These are phyloP conservation scores for Proterorhinus semilunaris DNA, from an alignment of 2,113 vertebrate genomes.

Conservation along the genomic window DNA sequence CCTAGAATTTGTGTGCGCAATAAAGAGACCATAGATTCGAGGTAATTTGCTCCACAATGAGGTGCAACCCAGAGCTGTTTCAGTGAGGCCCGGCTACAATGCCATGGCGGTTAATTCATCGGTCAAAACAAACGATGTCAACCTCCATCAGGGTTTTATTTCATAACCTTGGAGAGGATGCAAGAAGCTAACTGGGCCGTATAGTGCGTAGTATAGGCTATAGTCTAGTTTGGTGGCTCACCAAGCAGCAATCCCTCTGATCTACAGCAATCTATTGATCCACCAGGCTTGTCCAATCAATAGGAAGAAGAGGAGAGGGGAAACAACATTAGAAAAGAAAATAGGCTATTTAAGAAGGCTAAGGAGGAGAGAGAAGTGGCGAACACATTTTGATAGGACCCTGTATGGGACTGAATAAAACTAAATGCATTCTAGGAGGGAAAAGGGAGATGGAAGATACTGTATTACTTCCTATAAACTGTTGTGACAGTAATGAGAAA, in stretches of 20 bases:
- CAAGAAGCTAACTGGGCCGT: constrained; percentile 48
- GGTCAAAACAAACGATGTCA: constrained; percentile 68
- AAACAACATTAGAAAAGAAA: constrained; percentile 75
- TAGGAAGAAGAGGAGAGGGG: constrained; percentile 63
- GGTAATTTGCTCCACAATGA: constrained; percentile 72
- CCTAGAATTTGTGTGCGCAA: constrained; percentile 69
- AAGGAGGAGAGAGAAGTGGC: constrained; percentile 22
- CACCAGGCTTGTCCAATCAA: constrained; percentile 67
- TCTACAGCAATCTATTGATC: constrained; percentile 78
- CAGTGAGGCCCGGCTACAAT: constrained; percentile 47
- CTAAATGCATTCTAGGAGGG: constrained; percentile 51
- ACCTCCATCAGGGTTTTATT: constrained; percentile 65
- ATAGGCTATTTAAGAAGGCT: constrained; percentile 68
- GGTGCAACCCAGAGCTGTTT: constrained; percentile 56
- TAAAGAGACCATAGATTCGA: constrained; percentile 69
- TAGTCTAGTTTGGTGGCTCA: constrained; percentile 37
- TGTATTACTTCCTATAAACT: constrained; percentile 63
- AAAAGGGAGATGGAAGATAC: constrained; percentile 43
- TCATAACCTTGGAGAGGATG: constrained; percentile 62
- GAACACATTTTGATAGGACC: constrained; percentile 43
- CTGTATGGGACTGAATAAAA: constrained; percentile 50
- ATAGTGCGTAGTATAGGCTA: constrained; percentile 38
- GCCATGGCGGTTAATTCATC: constrained; percentile 67
- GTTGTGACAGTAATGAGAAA: constrained; percentile 69
- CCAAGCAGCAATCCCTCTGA: constrained; percentile 61